Evolutionary conservation across 1,140 invertebrate genomes (phyloP).

Genomic region (Aphis gossypii): DNA sequence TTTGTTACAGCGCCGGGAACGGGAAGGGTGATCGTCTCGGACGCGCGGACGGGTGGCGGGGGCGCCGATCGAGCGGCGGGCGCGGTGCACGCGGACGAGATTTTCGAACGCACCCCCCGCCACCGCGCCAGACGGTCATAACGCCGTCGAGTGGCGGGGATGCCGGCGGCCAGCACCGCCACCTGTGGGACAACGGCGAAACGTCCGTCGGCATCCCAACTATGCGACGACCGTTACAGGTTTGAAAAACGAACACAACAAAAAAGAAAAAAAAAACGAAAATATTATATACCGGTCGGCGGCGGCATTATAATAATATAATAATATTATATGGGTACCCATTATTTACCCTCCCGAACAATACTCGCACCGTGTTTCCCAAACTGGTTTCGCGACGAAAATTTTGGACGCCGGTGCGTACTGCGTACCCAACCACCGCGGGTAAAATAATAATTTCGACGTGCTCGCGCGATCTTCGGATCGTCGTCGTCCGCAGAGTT

Average conservation of each 20-base stretch:
- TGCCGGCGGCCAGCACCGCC: neutral
- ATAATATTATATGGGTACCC: neutral
- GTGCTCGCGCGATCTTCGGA: no score
- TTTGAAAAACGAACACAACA: neutral
- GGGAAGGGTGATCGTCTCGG: neutral
- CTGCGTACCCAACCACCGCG: neutral
- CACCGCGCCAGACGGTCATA: no score
- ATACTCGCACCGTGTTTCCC: neutral
- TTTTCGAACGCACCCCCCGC: slow-evolving; percentile 16
- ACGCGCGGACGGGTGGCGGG: neutral
- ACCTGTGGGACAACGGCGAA: slow-evolving; percentile 36
- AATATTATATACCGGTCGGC: neutral
- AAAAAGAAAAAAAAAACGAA: neutral
- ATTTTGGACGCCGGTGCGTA: neutral
- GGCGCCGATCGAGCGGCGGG: neutral
- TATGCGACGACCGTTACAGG: slow-evolving; percentile 13
- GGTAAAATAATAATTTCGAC: neutral
- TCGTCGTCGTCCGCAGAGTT: no score
- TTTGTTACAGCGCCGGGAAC: neutral
- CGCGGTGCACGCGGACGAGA: slow-evolving; percentile 31
- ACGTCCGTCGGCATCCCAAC: slow-evolving; percentile 36
- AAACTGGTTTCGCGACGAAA: slow-evolving; percentile 26
- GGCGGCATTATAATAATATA: neutral
- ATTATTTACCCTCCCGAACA: neutral
- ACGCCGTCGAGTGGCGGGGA: neutral